Conservation (phyloP, 1,140 invertebrate genomes). For the Pseudomyrmex flavicornis region DNA sequence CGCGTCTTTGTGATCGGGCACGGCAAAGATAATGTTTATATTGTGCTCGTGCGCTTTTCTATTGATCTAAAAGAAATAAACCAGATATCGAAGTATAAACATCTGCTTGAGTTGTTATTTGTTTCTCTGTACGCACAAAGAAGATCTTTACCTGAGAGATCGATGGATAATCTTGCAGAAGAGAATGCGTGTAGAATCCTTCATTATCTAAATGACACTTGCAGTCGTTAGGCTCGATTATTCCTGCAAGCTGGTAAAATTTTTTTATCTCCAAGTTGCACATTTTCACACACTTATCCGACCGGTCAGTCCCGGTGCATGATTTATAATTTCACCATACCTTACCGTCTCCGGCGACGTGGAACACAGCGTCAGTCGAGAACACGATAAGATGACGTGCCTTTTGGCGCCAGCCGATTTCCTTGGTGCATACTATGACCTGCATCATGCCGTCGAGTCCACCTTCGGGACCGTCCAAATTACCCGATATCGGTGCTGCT, state of each 20-base stretch:
- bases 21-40: conserved; percentile 91
- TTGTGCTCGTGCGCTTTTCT: conserved; percentile 88
- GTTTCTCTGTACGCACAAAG: not conserved
- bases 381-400: conserved; percentile 88
- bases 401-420: conserved; percentile 88
- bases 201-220: conserved; percentile 90
- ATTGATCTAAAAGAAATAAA: conserved; percentile 80
- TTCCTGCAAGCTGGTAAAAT: conserved; percentile 89
- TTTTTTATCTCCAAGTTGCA: conserved; percentile 2
- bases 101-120: not conserved
- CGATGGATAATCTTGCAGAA: conserved; percentile 89
- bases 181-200: conserved; percentile 89
- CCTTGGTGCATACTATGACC: conserved; percentile 87
- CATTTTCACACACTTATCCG: not conserved
- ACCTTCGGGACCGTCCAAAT: conserved; percentile 91
- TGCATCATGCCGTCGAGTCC: conserved; percentile 93
- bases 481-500: conserved; percentile 87
- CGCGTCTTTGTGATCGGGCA: conserved; percentile 75
- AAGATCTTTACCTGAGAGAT: conserved; percentile 85
- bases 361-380: conserved; percentile 87
- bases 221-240: conserved; percentile 94
- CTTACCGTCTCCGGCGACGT: conserved; percentile 89
- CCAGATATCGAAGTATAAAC: not conserved
- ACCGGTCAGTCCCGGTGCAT: not conserved
- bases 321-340: conserved; percentile 74